phyloP scores from a whole-genome alignment of 2,888 invertebrate genomes.

The Aspidapion aeneum region DNA sequence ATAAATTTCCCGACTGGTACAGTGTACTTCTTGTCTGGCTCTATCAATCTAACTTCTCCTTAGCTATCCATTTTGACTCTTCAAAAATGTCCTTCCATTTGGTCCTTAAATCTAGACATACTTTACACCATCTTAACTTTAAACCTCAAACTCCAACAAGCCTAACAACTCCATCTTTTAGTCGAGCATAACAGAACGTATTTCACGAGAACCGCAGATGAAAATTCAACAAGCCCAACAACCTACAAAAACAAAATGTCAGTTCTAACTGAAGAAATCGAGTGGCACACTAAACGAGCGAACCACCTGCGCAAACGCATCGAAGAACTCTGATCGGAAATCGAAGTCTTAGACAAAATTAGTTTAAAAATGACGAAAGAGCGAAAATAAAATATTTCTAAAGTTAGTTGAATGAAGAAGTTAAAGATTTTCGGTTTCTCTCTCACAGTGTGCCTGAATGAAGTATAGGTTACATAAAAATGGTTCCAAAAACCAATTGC shows the following conservation, averaged over 20 bases:
- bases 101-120: too few species aligned
- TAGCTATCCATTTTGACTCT: too few species aligned
- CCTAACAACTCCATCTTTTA: slow-evolving; percentile 62
- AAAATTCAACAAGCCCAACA: too few species aligned
- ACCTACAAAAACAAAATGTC: slow-evolving; percentile 52
- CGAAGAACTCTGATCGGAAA: slow-evolving; percentile 38
- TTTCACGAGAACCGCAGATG: slow-evolving; percentile 62
- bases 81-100: too few species aligned
- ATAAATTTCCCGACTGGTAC: too few species aligned
- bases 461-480: too few species aligned
- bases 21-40: too few species aligned
- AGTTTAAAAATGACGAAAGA: neutral
- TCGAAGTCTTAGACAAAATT: slow-evolving; percentile 32
- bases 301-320: slow-evolving; percentile 39
- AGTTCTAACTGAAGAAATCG: slow-evolving; percentile 49
- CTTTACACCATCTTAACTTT: too few species aligned
- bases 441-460: too few species aligned
- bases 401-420: slow-evolving; percentile 62
- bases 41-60: too few species aligned
- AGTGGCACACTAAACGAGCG: slow-evolving; percentile 49
- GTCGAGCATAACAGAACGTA: slow-evolving; percentile 65
- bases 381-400: slow-evolving; percentile 61
- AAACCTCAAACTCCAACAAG: slow-evolving; percentile 59
- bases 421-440: too few species aligned
- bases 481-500: too few species aligned